phyloP scores from a whole-genome alignment of 2,888 invertebrate genomes.

The Leptinotarsa juncta region DNA sequence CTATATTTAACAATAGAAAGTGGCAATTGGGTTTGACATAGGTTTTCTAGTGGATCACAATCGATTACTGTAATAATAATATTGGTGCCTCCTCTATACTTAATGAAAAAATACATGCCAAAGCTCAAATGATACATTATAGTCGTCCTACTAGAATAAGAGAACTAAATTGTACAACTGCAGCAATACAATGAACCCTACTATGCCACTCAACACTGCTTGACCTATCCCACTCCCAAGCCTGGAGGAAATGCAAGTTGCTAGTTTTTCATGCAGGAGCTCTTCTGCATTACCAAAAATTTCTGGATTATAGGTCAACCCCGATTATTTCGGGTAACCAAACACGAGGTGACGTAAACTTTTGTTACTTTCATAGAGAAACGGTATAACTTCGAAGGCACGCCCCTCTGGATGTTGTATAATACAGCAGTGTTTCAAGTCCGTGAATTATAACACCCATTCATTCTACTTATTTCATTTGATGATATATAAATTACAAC shows the following conservation, averaged over 20 bases:
- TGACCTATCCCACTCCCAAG: slow-evolving; percentile 31
- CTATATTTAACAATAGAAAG: no score
- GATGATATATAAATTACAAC: background rate
- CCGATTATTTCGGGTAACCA: background rate
- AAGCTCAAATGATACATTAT: background rate
- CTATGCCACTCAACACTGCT: slow-evolving; percentile 6
- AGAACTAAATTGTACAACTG: no score
- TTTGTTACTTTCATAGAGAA: no score
- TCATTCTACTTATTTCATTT: no score
- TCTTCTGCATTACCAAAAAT: background rate
- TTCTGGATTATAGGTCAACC: slow-evolving; percentile 6
- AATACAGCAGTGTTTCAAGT: no score
- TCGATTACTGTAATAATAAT: no score
- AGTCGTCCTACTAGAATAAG: background rate
- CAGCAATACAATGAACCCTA: background rate
- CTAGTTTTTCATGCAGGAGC: background rate
- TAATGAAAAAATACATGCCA: no score
- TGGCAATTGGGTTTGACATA: no score
- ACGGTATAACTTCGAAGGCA: background rate
- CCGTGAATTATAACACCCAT: no score
- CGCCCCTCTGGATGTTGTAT: background rate
- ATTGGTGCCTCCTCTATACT: no score
- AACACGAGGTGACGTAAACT: background rate
- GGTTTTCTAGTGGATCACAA: no score
- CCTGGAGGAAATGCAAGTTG: slow-evolving; percentile 3